Conservation (phyloP, 1,140 invertebrate genomes). For the Papilio dardanus region DNA sequence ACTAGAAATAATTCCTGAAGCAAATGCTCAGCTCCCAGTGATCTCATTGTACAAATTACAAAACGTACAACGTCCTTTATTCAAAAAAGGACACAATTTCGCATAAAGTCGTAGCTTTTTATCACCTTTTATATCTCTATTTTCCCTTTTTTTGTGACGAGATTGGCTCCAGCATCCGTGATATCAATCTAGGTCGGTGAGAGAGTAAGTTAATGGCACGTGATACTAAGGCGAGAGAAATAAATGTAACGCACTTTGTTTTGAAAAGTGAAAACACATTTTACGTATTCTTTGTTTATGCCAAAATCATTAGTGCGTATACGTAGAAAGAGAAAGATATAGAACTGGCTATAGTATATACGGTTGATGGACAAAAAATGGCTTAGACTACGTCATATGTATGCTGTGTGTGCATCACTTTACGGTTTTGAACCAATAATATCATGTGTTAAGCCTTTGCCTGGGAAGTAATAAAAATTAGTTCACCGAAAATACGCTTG, state of each 20-base stretch:
- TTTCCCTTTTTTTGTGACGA: slow-evolving; percentile 57
- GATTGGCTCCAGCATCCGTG: slow-evolving; percentile 53
- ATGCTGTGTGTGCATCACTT: no score
- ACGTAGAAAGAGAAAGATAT: no score
- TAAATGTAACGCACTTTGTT: slow-evolving; percentile 44
- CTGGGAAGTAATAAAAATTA: no score
- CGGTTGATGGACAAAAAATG: no score
- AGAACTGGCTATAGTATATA: no score
- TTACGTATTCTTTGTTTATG: not conserved
- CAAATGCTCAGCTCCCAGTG: not conserved
- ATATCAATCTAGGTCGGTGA: slow-evolving; percentile 59
- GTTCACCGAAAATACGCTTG: no score
- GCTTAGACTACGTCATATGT: no score
- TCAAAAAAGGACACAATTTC: slow-evolving; percentile 35
- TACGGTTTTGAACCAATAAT: no score
- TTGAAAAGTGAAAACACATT: slow-evolving; percentile 21
- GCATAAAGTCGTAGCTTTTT: slow-evolving; percentile 30
- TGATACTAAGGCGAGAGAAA: slow-evolving; percentile 43
- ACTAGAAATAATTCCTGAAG: not conserved
- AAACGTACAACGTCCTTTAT: slow-evolving; percentile 39
- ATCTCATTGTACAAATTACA: not conserved
- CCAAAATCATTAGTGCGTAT: not conserved
- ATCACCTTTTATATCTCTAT: slow-evolving; percentile 66
- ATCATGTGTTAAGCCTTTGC: no score
- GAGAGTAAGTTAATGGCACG: slow-evolving; percentile 59